These are phyloP conservation scores for Drosophila repletoides DNA, from an alignment of 1,140 invertebrate species.

Conservation along the genomic window DNA sequence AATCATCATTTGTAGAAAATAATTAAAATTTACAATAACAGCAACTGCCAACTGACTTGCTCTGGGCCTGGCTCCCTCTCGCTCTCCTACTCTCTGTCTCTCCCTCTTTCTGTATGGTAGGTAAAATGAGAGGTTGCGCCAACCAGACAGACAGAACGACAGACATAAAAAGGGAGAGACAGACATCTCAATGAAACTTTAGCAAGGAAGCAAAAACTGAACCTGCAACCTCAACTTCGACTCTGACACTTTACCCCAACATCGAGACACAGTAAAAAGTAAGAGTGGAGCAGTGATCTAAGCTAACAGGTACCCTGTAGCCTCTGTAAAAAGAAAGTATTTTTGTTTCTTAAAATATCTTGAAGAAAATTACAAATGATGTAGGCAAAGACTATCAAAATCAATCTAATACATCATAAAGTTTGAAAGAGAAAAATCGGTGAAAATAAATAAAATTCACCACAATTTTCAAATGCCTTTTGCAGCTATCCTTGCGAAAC, in stretches of 20 bases:
- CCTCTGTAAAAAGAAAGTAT: too few relatives aligned
- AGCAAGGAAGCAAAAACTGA: neutral
- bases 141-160: neutral
- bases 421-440: too few relatives aligned
- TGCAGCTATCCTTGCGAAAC: too few relatives aligned
- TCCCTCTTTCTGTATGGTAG: neutral
- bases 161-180: neutral
- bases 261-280: neutral
- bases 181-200: constrained; percentile 48
- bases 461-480: too few relatives aligned
- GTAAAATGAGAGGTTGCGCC: neutral
- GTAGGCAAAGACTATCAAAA: too few relatives aligned
- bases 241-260: constrained; percentile 9
- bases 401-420: too few relatives aligned
- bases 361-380: too few relatives aligned
- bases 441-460: too few relatives aligned
- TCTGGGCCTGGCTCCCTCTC: neutral
- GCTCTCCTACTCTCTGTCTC: neutral
- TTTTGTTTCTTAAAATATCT: too few relatives aligned
- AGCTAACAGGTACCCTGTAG: neutral
- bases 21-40: constrained; percentile 75
- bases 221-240: constrained; percentile 7
- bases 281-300: neutral
- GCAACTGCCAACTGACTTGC: neutral
- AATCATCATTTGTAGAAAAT: constrained; percentile 78